phyloP scores from a whole-genome alignment of 2,113 vertebrate genomes.

The Uria aalge region DNA sequence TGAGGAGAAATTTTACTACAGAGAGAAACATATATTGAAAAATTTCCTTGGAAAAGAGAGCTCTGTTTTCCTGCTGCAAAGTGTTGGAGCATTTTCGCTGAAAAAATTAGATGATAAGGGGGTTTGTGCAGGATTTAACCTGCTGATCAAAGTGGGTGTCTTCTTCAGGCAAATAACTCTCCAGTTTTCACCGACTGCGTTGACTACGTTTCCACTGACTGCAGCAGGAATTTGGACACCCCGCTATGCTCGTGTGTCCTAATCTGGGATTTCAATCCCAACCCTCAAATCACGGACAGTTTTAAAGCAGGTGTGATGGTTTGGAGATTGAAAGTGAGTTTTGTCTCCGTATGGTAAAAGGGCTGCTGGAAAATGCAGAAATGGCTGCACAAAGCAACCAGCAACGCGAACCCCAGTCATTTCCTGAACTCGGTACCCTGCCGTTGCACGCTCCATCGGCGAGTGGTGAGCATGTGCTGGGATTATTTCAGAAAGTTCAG shows the following conservation, averaged over 20 bases:
- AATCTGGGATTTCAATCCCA: neutral
- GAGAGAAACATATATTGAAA: neutral
- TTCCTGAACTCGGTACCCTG: neutral
- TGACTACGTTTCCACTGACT: neutral
- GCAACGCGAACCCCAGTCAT: neutral
- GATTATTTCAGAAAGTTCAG: neutral
- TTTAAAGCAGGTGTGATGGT: neutral
- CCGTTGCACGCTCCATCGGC: neutral
- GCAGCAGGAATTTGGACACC: neutral
- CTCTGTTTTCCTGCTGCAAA: neutral
- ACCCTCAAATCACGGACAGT: neutral
- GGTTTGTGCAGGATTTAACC: neutral
- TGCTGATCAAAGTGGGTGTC: neutral
- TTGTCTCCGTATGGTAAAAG: neutral
- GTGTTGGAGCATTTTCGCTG: neutral
- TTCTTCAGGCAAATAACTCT: neutral
- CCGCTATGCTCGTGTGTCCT: neutral
- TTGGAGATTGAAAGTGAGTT: neutral
- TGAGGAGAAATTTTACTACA: neutral
- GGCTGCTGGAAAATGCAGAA: neutral
- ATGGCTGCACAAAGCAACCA: neutral
- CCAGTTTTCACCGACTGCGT: rapidly evolving
- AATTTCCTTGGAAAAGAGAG: neutral
- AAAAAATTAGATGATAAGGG: neutral
- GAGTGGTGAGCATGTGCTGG: neutral